Evolutionary conservation across 2,797 vertebrate species (phyloP).

Genomic region (Ptychadena robeensis): DNA sequence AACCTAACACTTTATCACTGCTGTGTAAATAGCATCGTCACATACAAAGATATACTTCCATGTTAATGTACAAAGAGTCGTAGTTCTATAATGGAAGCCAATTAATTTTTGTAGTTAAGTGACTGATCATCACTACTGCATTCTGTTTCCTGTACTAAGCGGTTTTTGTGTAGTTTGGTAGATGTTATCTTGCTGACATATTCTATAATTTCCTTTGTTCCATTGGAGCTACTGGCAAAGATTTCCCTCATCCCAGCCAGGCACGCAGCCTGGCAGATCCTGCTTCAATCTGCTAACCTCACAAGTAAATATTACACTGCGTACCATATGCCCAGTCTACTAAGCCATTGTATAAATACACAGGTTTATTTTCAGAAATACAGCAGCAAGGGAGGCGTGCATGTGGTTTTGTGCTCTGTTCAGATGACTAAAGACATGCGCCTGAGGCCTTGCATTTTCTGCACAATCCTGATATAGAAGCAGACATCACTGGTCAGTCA

Average conservation of each 20-base stretch:
- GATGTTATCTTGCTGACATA: not conserved
- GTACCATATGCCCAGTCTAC: not conserved
- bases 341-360: not conserved
- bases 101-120: too few species aligned
- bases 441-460: not conserved
- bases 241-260: not conserved
- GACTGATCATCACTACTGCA: too few species aligned
- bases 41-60: too few species aligned
- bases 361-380: not conserved
- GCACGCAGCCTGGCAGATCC: not conserved
- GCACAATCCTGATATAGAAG: slow-evolving; percentile 17
- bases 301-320: not conserved
- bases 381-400: not conserved
- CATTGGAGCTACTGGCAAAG: not conserved
- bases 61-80: too few species aligned
- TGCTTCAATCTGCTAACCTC: not conserved
- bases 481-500: slow-evolving; percentile 11
- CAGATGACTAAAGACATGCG: not conserved
- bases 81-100: too few species aligned
- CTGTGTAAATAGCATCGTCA: too few species aligned
- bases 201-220: not conserved
- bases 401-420: not conserved
- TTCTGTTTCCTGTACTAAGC: not conserved
- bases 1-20: too few species aligned
- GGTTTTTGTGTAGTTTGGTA: too few species aligned